Evolutionary conservation across 2,113 vertebrate species (phyloP), one percentile per base, ranked within the genome.

Genomic region (Indicator indicator): DNA sequence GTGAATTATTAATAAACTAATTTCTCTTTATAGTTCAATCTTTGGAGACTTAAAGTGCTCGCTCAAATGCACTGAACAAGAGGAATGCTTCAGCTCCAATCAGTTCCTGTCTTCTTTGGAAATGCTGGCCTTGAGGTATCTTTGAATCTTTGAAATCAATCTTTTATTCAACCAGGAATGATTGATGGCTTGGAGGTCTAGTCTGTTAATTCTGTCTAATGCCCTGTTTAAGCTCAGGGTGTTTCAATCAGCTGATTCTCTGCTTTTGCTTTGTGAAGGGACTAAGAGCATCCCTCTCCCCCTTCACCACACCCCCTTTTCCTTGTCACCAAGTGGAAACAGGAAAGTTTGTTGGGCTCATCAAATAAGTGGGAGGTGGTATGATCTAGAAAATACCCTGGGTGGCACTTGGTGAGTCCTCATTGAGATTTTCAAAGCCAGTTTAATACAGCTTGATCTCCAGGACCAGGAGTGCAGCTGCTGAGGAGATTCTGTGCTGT

Each of bases 1-100:
- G 97, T 98, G 97, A 98, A 98, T 98, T 98, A 98, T 98, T 98
- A 98, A 98, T 98, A 97, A 98, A 98, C 97, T 98, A 98, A 98
- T 98, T 98, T 98, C 97, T 98, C 98, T 98, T 98, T 98, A 98
- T 98, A 98, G 98, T 98, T 98, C 97, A 97, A 96, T 98, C 98
- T 98, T 98, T 97, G 94, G 98, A 98, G 97, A 98, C 97, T 98
- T 98, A 98, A 98, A 98, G 96, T 97, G 95, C 96, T 98, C 98
- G 95, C 96, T 98, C 96, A 97, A 96, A 97, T 95, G 97, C 96
- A 97, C 92, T 62, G 94, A 96, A 95, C 95, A 96, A 94, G 96
- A 94, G 94, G 92, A 96, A 97, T 93, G 93, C 85, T 97, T 98
- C 97, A 95, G 95, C 88, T 97, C 97, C 97, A 98, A 93, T 98